Percentiles rank a stretch among this genome's conserved stretches.
These are phyloP conservation scores for Halictus rubicundus DNA, from an alignment of 1,140 invertebrate species.

Conservation along the genomic window DNA sequence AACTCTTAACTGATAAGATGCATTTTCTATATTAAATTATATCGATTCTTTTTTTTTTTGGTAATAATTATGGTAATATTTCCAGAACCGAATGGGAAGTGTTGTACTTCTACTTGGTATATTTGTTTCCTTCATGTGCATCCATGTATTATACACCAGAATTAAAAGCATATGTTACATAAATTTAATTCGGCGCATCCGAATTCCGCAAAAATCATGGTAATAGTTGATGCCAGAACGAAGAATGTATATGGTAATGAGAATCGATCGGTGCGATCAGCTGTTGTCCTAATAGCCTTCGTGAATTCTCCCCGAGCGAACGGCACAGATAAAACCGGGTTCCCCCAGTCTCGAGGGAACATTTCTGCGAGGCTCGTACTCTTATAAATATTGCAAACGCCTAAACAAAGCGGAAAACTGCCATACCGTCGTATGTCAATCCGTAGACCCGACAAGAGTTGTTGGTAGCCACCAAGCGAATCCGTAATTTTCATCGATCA, in stretches of 20 bases:
- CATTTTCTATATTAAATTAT: too few relatives aligned
- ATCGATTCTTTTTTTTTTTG: too few relatives aligned
- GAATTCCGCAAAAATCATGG: background rate
- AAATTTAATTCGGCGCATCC: background rate
- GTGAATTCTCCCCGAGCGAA: conserved; percentile 49
- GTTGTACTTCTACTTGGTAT: too few relatives aligned
- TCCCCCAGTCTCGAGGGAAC: conserved; percentile 70
- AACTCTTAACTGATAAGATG: too few relatives aligned
- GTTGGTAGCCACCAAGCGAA: background rate
- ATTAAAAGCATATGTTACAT: too few relatives aligned
- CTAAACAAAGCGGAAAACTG: conserved; percentile 68
- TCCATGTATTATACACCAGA: too few relatives aligned
- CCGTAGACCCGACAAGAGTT: conserved; percentile 17
- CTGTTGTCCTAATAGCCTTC: conserved; percentile 72
- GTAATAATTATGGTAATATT: too few relatives aligned
- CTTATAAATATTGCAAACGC: conserved; percentile 71
- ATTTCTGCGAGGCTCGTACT: conserved; percentile 60
- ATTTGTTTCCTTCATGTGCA: too few relatives aligned
- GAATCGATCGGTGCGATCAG: conserved; percentile 68
- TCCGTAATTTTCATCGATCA: conserved; percentile 11
- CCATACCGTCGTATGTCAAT: conserved; percentile 42
- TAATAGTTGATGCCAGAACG: background rate
- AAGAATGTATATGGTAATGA: conserved; percentile 59
- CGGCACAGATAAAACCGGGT: conserved; percentile 63
- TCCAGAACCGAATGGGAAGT: too few relatives aligned